Conservation (phyloP, 2,797 vertebrate genomes). For the Gadopsis bispinosus region DNA sequence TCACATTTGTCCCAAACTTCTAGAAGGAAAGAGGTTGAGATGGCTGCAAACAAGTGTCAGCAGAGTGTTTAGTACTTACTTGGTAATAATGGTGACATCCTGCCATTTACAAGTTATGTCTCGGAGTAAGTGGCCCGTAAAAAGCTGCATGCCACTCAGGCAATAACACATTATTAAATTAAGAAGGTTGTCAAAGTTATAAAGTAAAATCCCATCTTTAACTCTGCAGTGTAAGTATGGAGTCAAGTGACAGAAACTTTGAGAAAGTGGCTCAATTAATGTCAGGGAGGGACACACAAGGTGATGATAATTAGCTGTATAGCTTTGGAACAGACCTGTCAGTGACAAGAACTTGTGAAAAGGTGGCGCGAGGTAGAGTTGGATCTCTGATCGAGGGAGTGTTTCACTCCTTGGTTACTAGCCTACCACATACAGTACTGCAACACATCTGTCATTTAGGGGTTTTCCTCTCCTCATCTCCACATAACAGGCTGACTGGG, state of each 20-base stretch:
- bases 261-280: conserved; percentile 18
- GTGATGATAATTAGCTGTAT: not conserved
- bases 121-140: conserved; percentile 1
- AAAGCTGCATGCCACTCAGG: not conserved
- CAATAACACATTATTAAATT: conserved; percentile 9
- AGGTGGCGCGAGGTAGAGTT: not conserved
- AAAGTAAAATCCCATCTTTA: conserved; percentile 21
- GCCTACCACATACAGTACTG: conserved; percentile 1
- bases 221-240: not conserved
- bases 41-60: conserved; percentile 19
- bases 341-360: conserved; percentile 2
- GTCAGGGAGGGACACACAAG: not conserved
- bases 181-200: conserved; percentile 16
- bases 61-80: conserved; percentile 20
- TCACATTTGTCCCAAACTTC: conserved; percentile 23
- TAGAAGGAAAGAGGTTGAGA: not conserved
- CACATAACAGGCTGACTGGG: conserved; percentile 20
- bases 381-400: not conserved
- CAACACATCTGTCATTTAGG: conserved; percentile 12
- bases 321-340: conserved; percentile 4
- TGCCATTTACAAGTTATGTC: conserved; percentile 29
- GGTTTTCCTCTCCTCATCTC: conserved; percentile 1
- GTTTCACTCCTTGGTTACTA: conserved; percentile 16
- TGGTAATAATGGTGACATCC: conserved; percentile 29
- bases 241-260: conserved; percentile 16